Evolutionary conservation across 2,113 vertebrate genomes (phyloP).

Genomic region (Lepus europaeus): DNA sequence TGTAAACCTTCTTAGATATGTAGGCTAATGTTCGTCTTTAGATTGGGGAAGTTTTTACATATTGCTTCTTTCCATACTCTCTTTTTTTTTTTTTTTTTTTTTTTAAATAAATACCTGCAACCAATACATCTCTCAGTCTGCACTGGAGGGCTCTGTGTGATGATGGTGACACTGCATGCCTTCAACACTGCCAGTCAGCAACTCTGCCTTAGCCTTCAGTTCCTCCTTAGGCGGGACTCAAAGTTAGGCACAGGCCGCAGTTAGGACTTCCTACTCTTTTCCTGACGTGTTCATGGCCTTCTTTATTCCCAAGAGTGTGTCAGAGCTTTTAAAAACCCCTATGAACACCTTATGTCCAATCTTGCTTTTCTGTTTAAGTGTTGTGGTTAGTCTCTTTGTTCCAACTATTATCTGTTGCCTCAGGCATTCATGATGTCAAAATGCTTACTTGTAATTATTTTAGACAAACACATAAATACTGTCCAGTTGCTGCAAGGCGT

Average conservation of each 20-base stretch:
- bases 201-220: background rate
- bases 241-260: background rate
- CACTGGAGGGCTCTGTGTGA: background rate
- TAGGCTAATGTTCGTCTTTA: background rate
- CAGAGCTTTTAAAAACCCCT: too few relatives aligned
- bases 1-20: background rate
- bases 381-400: background rate
- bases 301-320: too few relatives aligned
- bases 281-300: background rate
- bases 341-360: background rate
- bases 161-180: background rate
- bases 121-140: background rate
- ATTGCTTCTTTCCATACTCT: background rate
- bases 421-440: slow-evolving; percentile 13
- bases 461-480: slow-evolving; percentile 1
- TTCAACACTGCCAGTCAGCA: background rate
- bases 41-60: background rate
- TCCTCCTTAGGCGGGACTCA: background rate
- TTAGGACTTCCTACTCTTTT: background rate
- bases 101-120: background rate
- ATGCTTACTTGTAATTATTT: background rate
- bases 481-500: background rate
- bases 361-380: slow-evolving; percentile 3
- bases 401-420: background rate
- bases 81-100: background rate